Conservation (phyloP, 2,797 vertebrate genomes). For the Ctenopoma kingsleyae region DNA sequence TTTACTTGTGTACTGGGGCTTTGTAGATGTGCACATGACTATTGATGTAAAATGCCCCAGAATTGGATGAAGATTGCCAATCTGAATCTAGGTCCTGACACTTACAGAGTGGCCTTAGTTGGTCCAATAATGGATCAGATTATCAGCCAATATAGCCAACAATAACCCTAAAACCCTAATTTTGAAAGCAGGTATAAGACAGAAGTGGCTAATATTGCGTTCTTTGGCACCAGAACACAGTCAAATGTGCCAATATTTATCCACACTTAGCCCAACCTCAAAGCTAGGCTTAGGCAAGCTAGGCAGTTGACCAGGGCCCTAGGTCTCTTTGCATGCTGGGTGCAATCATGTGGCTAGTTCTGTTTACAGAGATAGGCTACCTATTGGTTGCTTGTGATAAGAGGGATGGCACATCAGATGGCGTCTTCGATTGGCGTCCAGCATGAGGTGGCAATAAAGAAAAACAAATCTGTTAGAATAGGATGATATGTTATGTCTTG, state of each 20-base stretch:
- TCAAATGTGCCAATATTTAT: neutral
- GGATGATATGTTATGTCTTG: too few relatives aligned
- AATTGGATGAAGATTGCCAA: neutral
- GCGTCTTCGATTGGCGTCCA: too few relatives aligned
- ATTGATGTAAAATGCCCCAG: neutral
- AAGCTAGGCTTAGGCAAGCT: neutral
- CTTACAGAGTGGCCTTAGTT: too few relatives aligned
- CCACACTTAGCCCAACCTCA: neutral
- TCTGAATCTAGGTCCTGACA: too few relatives aligned
- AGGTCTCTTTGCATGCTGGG: neutral
- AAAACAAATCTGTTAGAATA: too few relatives aligned
- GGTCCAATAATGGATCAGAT: neutral
- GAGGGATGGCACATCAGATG: neutral
- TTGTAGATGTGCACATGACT: neutral
- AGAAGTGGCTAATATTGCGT: neutral
- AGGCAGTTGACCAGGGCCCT: neutral
- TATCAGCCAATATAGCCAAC: neutral
- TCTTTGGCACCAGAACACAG: neutral
- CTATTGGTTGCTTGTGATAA: neutral
- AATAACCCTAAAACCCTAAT: neutral
- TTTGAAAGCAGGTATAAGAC: neutral
- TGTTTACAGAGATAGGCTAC: neutral
- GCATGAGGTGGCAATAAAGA: too few relatives aligned
- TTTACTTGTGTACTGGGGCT: neutral
- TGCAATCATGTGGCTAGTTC: neutral